Percentiles rank a stretch among this genome's conserved stretches.
These are phyloP conservation scores for Schizopygopsis pylzovi DNA, from an alignment of 2,797 vertebrate species.

Conservation along the genomic window DNA sequence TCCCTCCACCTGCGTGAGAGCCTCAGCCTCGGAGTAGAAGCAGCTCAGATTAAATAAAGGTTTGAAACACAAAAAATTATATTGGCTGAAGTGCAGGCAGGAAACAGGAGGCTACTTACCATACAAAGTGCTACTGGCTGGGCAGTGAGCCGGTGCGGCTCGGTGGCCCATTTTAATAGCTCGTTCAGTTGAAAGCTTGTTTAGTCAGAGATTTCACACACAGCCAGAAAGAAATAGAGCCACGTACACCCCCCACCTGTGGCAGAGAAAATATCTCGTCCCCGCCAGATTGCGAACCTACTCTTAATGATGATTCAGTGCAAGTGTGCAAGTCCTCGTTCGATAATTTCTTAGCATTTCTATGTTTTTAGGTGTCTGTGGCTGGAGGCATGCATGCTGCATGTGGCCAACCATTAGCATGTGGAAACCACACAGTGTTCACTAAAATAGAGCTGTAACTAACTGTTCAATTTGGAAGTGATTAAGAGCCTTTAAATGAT, in stretches of 20 bases:
- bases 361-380: slow-evolving; percentile 34
- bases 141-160: slow-evolving; percentile 37
- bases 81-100: slow-evolving; percentile 32
- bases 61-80: slow-evolving; percentile 15
- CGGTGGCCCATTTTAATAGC: slow-evolving; percentile 45
- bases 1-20: slow-evolving; percentile 22
- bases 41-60: slow-evolving; percentile 41
- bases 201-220: slow-evolving; percentile 44
- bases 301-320: slow-evolving; percentile 44
- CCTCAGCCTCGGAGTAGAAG: slow-evolving; percentile 19
- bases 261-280: not conserved
- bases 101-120: slow-evolving; percentile 49
- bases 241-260: slow-evolving; percentile 22
- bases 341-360: slow-evolving; percentile 25
- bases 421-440: not conserved
- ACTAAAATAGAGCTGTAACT: slow-evolving; percentile 13
- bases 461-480: not conserved
- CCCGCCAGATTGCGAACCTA: slow-evolving; percentile 21
- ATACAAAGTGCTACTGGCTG: slow-evolving; percentile 48
- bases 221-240: slow-evolving; percentile 13
- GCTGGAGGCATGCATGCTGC: not conserved
- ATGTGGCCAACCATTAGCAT: slow-evolving; percentile 22
- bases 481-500: slow-evolving; percentile 8
- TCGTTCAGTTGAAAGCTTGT: slow-evolving; percentile 41
- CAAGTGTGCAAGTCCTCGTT: not conserved